Evolutionary conservation across 2,113 vertebrate genomes (phyloP), one percentile per base, ranked within the genome.

Genomic region (Mohoua ochrocephala): DNA sequence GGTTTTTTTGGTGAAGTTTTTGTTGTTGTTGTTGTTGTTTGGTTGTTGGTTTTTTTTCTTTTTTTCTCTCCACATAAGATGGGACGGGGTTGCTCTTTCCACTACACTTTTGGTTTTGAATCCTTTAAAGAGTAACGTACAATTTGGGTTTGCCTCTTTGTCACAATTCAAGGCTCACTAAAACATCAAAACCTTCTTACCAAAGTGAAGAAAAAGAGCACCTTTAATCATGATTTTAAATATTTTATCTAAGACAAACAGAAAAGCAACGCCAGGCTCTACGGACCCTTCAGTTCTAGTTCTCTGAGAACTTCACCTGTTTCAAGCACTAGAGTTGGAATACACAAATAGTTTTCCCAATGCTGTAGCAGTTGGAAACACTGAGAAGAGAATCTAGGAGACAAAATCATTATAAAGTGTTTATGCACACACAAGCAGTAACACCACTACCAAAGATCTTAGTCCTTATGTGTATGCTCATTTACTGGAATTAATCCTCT

Each of bases 251-350:
- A 15, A 15, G 23, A 22, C 10, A 41, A 35, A 30, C 11, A 23
- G 22, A 30, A 63, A 10, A 52, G 4, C 37, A 6, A 0, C 7
- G 33, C 18, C 23, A 24, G 8, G 2, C 23, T 31, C 24, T 45
- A 4, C 0, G 0, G 56, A 12, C 20, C 39, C 21, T 28, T 15
- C 26, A 37, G 3, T 4, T 0, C 39, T 17, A 27, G 7, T 16
- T 67, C 69, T 63, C 57, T 3, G 21, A 73, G n/a, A 30, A 39
- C 37, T 30, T 82, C 41, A 56, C 37, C 39, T 63, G 6, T 49
- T 71, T 63, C 23, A 41, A 28, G 15, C 2, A 18, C 28, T 5
- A 7, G 5, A 45, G 5, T 12, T 33, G 15, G 16, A 50, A 49
- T 26, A 61, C 11, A 63, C 31, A 64, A 50, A 35, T 6, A 74